Evolutionary conservation across 2,113 vertebrate genomes (phyloP).

Genomic region (Alces alces): DNA sequence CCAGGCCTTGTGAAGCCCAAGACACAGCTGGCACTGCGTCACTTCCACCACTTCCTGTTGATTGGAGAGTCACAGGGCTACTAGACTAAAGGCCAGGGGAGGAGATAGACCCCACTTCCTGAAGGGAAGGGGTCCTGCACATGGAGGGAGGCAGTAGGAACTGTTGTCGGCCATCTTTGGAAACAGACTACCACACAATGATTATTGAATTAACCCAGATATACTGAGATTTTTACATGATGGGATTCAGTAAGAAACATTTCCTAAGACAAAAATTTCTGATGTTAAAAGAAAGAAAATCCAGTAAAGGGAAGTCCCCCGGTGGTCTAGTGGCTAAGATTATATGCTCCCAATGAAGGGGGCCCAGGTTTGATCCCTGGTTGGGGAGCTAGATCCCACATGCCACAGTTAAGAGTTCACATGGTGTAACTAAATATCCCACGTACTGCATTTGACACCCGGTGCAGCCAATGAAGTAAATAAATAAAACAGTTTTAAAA

Average conservation of each 20-base stretch:
- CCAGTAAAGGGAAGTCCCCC: not conserved
- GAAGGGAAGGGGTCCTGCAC: not conserved
- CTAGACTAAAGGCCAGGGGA: not conserved
- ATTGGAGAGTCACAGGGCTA: not conserved
- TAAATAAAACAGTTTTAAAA: not conserved
- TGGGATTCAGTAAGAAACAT: not conserved
- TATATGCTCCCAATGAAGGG: not conserved
- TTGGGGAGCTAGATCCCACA: not conserved
- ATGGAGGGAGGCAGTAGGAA: not conserved
- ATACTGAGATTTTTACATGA: not conserved
- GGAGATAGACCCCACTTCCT: not conserved
- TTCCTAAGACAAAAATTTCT: conserved; percentile 20
- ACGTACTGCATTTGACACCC: no score
- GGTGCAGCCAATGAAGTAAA: not conserved
- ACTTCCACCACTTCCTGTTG: not conserved
- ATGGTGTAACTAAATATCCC: not conserved
- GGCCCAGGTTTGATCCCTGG: not conserved
- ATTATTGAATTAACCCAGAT: not conserved
- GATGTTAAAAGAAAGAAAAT: not conserved
- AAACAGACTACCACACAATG: not conserved
- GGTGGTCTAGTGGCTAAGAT: not conserved
- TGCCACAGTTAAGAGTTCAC: not conserved
- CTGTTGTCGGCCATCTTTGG: not conserved
- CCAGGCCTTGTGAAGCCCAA: not conserved
- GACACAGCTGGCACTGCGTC: not conserved